Evolutionary conservation across 2,113 vertebrate species (phyloP), one percentile per base, ranked within the genome.

Genomic region (Ctenodactylus gundi): DNA sequence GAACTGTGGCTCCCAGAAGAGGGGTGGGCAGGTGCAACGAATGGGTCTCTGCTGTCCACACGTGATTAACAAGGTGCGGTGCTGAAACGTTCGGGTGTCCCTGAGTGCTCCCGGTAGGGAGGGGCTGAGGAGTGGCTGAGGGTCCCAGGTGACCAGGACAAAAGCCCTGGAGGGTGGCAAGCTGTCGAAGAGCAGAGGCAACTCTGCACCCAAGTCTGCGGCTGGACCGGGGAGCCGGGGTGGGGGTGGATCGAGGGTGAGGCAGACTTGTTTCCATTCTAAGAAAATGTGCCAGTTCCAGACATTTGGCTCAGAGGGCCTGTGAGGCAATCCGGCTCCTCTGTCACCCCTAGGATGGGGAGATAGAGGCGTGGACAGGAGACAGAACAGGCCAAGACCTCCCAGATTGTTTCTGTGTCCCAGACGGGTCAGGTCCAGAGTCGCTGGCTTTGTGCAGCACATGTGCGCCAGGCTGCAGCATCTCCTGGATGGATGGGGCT

Each of bases 371-470:
- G 21, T 12, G 7, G 23, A 15, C 25, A 23, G 34, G n/a, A 4
- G 65, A 39, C 31, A 17, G 36, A 78, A 44, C 1, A 6, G 6
- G 34, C 1, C 15, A n/a, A 49, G 83, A 70, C 27, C 3, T 13
- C n/a, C n/a, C n/a, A n/a, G n/a, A 3, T 25, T 2, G 23, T 36
- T 51, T 72, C 55, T 78, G 4, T 27, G 46, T 41, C 23, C 6
- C 3, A 36, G 12, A 18, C 6, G 57, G 55, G 34, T 18, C 65
- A 57, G 3, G 6, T 21, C 29, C 57, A 29, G n/a, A n/a, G n/a
- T n/a, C n/a, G n/a, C n/a, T 0, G 51, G 64, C 11, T 57, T 34
- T 58, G 13, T 9, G 70, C 6, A 1, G 14, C 0, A 0, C 20
- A 3, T 9, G 17, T 23, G 6, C 6, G 6, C 4, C 57, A 36